Evolutionary conservation across 1,140 invertebrate genomes (phyloP), one percentile per base, ranked within the genome.

Genomic region (Neodiprion pinetum): DNA sequence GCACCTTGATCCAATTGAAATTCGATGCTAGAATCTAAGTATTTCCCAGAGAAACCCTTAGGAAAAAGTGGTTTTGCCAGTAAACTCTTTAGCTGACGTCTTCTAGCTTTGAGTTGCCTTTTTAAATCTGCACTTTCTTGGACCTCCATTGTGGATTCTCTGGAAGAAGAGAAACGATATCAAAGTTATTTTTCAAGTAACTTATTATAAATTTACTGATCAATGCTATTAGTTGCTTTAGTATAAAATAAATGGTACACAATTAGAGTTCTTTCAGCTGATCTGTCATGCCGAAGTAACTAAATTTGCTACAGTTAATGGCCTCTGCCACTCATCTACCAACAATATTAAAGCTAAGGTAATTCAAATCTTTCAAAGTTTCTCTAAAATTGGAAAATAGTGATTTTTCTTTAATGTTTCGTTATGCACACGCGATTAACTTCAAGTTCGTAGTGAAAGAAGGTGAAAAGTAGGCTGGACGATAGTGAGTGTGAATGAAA

Each of bases 21-120:
- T 17, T 83, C 61, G 0, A 81, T 28, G 78, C 90, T 91, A 11
- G 85, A 74, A 0, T 92, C 89, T 5, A 89, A 88, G 84, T 92
- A 95, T 81, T 93, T 95, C 72, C 92, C 93, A 73, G 91, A 94
- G 80, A 94, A 93, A 1, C 91, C 91, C 83, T 89, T 91, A 0
- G 92, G 92, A 78, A 93, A 93, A 10, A 95, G 79, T 1, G 93
- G 91, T 75, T 91, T 90, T 0, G 88, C 85, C 40, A 96, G 80
- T 14, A 95, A 79, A 7, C 83, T 70, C 7, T 88, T 84, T 8
- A 96, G 83, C 61, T 93, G 90, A 65, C 89, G 88, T 79, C 90
- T 90, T 83, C 91, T 92, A 1, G 83, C 77, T 78, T 92, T 88
- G n/a, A 91, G 81, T 28, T 83, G 82, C 40, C 85, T 77, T 83